Percentiles rank a stretch among this genome's conserved stretches.
phyloP scores from a whole-genome alignment of 2,113 vertebrate genomes.

The Neogobius melanostomus region DNA sequence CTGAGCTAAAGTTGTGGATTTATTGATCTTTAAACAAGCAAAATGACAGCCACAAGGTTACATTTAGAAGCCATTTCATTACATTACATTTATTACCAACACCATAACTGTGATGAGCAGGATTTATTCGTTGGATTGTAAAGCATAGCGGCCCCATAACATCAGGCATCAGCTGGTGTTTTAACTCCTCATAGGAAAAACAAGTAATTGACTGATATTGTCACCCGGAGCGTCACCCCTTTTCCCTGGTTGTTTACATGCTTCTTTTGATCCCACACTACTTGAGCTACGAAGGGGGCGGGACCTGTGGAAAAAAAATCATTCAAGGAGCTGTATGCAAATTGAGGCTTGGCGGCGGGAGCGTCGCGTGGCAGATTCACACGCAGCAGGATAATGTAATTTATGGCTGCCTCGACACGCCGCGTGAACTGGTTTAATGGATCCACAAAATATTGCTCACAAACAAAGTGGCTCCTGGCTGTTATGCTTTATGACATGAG shows the following conservation, averaged over 20 bases:
- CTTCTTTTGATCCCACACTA: slow-evolving; percentile 45
- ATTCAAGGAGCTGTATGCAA: slow-evolving; percentile 17
- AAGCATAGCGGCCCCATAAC: slow-evolving; percentile 14
- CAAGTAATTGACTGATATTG: slow-evolving; percentile 55
- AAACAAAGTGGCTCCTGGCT: slow-evolving; percentile 12
- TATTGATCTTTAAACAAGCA: not conserved
- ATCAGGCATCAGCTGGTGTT: slow-evolving; percentile 15
- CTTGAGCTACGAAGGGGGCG: slow-evolving; percentile 37
- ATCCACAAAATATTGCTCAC: slow-evolving; percentile 3
- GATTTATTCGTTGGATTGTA: slow-evolving; percentile 5
- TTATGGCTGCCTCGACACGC: slow-evolving; percentile 1
- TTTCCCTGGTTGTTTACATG: slow-evolving; percentile 63
- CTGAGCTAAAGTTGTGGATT: slow-evolving; percentile 9
- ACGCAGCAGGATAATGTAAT: slow-evolving; percentile 13
- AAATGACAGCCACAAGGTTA: not conserved
- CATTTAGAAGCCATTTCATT: not conserved
- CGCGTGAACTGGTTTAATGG: not conserved
- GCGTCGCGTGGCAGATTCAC: not conserved
- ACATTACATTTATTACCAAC: not conserved
- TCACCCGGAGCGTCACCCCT: slow-evolving; percentile 55
- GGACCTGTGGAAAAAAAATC: slow-evolving; percentile 26
- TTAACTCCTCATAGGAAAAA: slow-evolving; percentile 27
- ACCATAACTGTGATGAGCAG: not conserved
- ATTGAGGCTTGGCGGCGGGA: slow-evolving; percentile 25
- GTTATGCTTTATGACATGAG: slow-evolving; percentile 23